Evolutionary conservation across 2,888 invertebrate species (phyloP).

Genomic region (Agrenia bidenticulata): DNA sequence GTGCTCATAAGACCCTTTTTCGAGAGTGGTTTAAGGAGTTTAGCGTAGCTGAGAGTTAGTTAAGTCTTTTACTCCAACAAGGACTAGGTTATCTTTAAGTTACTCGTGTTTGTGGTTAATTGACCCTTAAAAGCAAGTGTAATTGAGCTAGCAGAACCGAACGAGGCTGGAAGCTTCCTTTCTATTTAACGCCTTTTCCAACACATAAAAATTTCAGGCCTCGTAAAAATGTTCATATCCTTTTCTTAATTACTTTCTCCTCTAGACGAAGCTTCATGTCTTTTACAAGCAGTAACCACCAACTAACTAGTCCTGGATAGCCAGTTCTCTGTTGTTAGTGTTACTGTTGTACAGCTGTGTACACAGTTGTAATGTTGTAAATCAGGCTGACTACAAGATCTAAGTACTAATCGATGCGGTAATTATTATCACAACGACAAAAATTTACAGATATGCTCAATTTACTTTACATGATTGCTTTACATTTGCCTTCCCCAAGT

Average conservation of each 20-base stretch:
- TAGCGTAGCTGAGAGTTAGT: too few relatives aligned
- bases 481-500: neutral
- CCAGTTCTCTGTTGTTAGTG: too few relatives aligned
- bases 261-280: slow-evolving; percentile 5
- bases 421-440: slow-evolving; percentile 22
- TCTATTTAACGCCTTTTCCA: slow-evolving; percentile 51
- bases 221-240: slow-evolving; percentile 47
- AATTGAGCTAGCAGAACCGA: slow-evolving; percentile 41
- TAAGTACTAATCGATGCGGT: slow-evolving; percentile 9
- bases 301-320: too few relatives aligned
- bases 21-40: too few relatives aligned
- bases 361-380: too few relatives aligned
- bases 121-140: slow-evolving; percentile 51
- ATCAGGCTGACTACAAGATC: too few relatives aligned
- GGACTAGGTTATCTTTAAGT: neutral
- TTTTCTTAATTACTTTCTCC: slow-evolving; percentile 48
- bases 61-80: neutral
- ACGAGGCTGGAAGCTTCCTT: slow-evolving; percentile 24
- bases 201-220: slow-evolving; percentile 48
- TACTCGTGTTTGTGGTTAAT: slow-evolving; percentile 46
- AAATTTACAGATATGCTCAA: slow-evolving; percentile 46
- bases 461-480: slow-evolving; percentile 44
- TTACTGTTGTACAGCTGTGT: too few relatives aligned
- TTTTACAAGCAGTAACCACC: neutral
- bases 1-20: too few relatives aligned